phyloP scores from a whole-genome alignment of 2,797 vertebrate genomes.

The Rhabdomys pumilio region DNA sequence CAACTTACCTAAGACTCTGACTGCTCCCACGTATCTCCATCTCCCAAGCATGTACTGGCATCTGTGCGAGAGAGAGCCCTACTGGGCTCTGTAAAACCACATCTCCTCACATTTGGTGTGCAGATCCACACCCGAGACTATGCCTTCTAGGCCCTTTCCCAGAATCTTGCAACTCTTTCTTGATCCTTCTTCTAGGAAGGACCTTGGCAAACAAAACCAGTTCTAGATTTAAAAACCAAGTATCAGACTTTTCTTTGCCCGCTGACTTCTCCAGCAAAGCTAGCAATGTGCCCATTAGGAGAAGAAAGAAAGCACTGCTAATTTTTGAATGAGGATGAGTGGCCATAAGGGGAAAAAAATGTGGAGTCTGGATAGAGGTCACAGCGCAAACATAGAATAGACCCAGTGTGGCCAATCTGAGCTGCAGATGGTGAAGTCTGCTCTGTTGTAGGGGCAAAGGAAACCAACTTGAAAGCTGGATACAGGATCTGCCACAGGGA shows the following conservation, averaged over 20 bases:
- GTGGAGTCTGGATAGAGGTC: not conserved
- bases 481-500: not conserved
- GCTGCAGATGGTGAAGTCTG: accelerated
- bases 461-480: not conserved
- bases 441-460: not conserved
- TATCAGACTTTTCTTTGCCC: not conserved
- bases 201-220: not conserved
- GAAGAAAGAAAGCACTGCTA: not conserved
- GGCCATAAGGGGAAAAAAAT: not conserved
- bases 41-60: not conserved
- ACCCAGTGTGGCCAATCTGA: not conserved
- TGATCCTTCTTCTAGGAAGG: not conserved
- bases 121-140: not conserved
- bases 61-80: not conserved
- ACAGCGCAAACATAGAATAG: not conserved
- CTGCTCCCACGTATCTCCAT: not conserved
- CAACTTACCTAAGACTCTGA: not conserved
- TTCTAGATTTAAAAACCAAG: not conserved
- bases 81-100: not conserved
- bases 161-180: not conserved
- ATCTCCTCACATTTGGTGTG: not conserved
- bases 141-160: not conserved
- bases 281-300: not conserved
- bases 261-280: not conserved
- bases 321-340: not conserved